phyloP scores from a whole-genome alignment of 1,140 invertebrate genomes.

The Trachymyrmex cornetzi region DNA sequence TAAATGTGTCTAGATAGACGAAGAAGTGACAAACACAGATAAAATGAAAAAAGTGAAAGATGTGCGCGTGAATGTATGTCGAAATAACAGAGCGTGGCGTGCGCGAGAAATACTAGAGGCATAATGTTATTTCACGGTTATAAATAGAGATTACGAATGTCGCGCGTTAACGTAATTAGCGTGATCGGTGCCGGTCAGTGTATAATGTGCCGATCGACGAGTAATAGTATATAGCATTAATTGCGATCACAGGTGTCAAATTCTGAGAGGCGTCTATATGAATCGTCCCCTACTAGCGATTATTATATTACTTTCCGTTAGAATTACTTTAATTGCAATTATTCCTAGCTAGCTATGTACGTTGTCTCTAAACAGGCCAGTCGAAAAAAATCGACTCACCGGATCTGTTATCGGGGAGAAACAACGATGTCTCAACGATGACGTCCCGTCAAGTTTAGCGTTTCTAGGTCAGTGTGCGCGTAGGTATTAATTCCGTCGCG shows the following conservation, averaged over 20 bases:
- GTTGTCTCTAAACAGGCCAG: not conserved
- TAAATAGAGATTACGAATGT: conserved; percentile 80
- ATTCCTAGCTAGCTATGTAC: not conserved
- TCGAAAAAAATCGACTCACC: conserved; percentile 4
- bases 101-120: conserved; percentile 2
- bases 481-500: conserved; percentile 40
- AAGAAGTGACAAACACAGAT: not conserved
- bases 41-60: not conserved
- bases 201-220: conserved; percentile 38
- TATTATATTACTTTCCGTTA: not conserved
- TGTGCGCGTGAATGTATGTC: conserved; percentile 7
- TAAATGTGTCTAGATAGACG: too few species aligned
- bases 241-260: conserved; percentile 54
- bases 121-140: conserved; percentile 76
- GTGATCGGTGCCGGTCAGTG: conserved; percentile 38
- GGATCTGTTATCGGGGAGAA: conserved; percentile 18
- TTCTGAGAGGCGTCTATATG: not conserved
- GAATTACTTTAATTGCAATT: not conserved
- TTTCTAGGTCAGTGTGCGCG: conserved; percentile 55
- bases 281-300: not conserved
- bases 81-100: not conserved
- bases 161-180: conserved; percentile 75
- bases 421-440: not conserved
- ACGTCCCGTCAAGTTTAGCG: conserved; percentile 12
- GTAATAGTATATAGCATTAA: not conserved